Evolutionary conservation across 2,888 invertebrate genomes (phyloP).

Genomic region (Xanthostigma xanthostigma): DNA sequence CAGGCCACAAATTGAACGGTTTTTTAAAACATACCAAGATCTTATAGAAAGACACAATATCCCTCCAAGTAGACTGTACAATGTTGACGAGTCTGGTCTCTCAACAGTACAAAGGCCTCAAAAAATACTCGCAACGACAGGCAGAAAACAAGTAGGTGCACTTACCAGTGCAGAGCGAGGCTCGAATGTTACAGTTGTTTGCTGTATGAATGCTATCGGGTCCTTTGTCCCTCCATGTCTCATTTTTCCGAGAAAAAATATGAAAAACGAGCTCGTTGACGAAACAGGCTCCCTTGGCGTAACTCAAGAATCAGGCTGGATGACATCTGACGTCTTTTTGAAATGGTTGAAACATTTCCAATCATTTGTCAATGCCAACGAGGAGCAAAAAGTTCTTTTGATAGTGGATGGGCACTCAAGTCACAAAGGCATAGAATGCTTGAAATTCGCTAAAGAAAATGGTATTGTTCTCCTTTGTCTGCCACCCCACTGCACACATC

Average conservation of each 20-base stretch:
- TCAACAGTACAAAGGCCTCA: constrained; percentile 25
- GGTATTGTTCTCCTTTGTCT: constrained; percentile 15
- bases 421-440: constrained; percentile 12
- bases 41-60: constrained; percentile 2
- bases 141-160: constrained; percentile 24
- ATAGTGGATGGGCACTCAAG: constrained; percentile 19
- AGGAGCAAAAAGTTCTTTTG: constrained; percentile 17
- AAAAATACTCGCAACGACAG: constrained; percentile 22
- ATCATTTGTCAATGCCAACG: constrained; percentile 15
- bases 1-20: neutral
- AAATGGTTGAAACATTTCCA: constrained; percentile 18
- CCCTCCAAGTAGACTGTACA: constrained; percentile 17
- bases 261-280: constrained; percentile 17
- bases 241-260: constrained; percentile 21
- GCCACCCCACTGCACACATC: constrained; percentile 21
- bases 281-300: constrained; percentile 20
- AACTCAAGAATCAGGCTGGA: constrained; percentile 20
- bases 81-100: constrained; percentile 25
- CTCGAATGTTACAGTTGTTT: constrained; percentile 21
- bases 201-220: constrained; percentile 20
- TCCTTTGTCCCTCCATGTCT: constrained; percentile 22
- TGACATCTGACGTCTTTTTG: constrained; percentile 17
- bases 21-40: constrained; percentile 4
- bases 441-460: constrained; percentile 10
- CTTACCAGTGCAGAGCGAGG: constrained; percentile 25